Percentiles rank a stretch among this genome's conserved stretches.
Evolutionary conservation across 2,797 vertebrate species (phyloP).

Genomic region (Microctenopoma lineatum): DNA sequence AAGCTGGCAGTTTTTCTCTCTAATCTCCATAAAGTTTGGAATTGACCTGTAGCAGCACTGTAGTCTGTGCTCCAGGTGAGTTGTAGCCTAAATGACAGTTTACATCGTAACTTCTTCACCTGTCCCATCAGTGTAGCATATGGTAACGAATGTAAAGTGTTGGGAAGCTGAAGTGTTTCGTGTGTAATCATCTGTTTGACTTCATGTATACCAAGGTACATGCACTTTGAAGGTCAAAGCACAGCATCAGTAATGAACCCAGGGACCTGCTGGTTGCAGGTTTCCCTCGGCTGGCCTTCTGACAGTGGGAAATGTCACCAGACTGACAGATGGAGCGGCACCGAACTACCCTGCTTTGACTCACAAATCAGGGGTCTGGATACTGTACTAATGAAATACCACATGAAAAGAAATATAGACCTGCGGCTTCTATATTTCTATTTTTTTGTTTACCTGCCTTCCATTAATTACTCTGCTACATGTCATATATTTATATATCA

Average conservation of each 20-base stretch:
- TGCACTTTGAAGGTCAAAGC: constrained; percentile 37
- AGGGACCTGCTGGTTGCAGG: constrained; percentile 34
- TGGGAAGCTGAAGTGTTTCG: neutral
- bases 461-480: no score
- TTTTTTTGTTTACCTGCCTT: no score
- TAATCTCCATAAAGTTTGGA: neutral
- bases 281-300: constrained; percentile 26
- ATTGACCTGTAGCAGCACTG: no score
- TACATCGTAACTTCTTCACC: constrained; percentile 25
- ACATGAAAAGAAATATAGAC: constrained; percentile 5
- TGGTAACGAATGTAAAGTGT: neutral
- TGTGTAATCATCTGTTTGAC: constrained; percentile 8
- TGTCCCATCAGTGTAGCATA: constrained; percentile 12
- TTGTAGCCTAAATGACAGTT: constrained; percentile 27
- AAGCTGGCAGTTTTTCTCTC: no score
- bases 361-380: constrained; percentile 18
- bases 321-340: constrained; percentile 52
- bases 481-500: no score
- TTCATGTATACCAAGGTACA: constrained; percentile 6
- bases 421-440: neutral
- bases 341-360: constrained; percentile 24
- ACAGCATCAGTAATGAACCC: constrained; percentile 44
- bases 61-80: constrained; percentile 28
- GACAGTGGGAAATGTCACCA: constrained; percentile 37
- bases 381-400: constrained; percentile 10